A percentile compares a stretch with the other conserved stretches of the same genome.
phyloP scores from a whole-genome alignment of 2,888 invertebrate genomes.

The Phaonia tiefii region DNA sequence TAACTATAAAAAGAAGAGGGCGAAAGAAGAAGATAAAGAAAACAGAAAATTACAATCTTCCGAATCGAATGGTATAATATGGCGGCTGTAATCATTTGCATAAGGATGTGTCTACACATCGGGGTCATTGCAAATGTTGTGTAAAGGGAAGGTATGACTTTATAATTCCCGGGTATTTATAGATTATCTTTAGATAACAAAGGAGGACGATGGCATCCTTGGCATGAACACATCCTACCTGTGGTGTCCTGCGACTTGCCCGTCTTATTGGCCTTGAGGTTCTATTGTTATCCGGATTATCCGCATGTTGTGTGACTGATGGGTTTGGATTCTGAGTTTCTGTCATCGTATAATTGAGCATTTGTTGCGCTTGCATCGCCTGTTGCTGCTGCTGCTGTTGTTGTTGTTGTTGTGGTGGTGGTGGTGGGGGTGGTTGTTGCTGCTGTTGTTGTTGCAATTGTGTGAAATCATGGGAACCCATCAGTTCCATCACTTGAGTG shows the following conservation, averaged over 20 bases:
- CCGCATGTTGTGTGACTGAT: constrained; percentile 73
- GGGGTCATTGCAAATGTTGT: no score
- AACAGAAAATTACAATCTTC: not conserved
- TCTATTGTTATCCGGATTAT: constrained; percentile 70
- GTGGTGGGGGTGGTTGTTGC: constrained; percentile 34
- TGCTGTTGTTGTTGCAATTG: constrained; percentile 72
- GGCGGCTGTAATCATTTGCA: constrained; percentile 15
- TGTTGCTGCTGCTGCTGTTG: constrained; percentile 65
- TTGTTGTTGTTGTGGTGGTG: constrained; percentile 65
- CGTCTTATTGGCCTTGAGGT: constrained; percentile 77
- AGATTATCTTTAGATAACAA: not conserved
- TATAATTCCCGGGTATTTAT: not conserved
- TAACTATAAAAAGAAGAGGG: constrained; percentile 68
- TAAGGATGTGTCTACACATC: not conserved
- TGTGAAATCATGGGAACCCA: constrained; percentile 75
- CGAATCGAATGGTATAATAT: not conserved
- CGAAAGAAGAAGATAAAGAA: not conserved
- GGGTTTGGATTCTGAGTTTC: constrained; percentile 70
- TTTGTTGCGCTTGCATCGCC: constrained; percentile 67
- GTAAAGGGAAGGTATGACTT: not conserved
- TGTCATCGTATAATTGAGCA: constrained; percentile 65
- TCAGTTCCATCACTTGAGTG: constrained; percentile 74
- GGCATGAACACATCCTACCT: constrained; percentile 68
- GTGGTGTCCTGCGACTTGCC: constrained; percentile 77
- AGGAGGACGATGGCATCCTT: not conserved